A percentile compares a stretch with the other conserved stretches of the same genome.
phyloP scores from a whole-genome alignment of 1,140 invertebrate genomes.

The Rhizoglyphus robini region DNA sequence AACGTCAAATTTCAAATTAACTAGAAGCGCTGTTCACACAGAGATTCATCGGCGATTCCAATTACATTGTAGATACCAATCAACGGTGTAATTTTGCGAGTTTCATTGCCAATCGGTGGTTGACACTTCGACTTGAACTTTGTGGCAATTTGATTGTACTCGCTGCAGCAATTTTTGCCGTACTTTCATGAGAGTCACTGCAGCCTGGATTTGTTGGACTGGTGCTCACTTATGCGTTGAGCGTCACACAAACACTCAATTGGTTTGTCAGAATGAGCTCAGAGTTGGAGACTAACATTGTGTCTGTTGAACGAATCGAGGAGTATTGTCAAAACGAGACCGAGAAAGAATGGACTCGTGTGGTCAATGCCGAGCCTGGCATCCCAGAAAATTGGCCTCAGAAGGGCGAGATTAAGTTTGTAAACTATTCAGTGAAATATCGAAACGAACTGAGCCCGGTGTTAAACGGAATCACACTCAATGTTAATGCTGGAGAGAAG shows the following conservation, averaged over 20 bases:
- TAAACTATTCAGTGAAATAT: constrained; percentile 30
- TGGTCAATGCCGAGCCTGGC: neutral
- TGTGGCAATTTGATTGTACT: constrained; percentile 82
- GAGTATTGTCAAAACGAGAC: constrained; percentile 72
- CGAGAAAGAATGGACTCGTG: constrained; percentile 32
- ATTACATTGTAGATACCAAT: constrained; percentile 69
- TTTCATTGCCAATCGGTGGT: constrained; percentile 73
- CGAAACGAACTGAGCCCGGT: constrained; percentile 32
- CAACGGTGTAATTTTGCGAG: constrained; percentile 75
- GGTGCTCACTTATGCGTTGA: constrained; percentile 74
- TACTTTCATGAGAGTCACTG: constrained; percentile 50
- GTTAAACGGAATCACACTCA: constrained; percentile 28
- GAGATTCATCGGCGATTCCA: constrained; percentile 54
- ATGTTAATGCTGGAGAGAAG: constrained; percentile 33
- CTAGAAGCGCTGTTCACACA: too few species aligned
- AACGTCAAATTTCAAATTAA: too few species aligned
- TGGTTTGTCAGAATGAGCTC: constrained; percentile 93
- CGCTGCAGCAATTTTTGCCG: constrained; percentile 72
- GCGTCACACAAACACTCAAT: constrained; percentile 83
- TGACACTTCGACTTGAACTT: constrained; percentile 77
- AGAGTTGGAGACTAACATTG: constrained; percentile 93
- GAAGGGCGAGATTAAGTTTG: constrained; percentile 27
- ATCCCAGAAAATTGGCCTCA: constrained; percentile 27
- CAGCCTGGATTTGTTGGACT: constrained; percentile 67
- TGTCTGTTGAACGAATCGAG: constrained; percentile 91